Conservation (phyloP, 2,113 vertebrate species). For the Speoplatyrhinus poulsoni region DNA sequence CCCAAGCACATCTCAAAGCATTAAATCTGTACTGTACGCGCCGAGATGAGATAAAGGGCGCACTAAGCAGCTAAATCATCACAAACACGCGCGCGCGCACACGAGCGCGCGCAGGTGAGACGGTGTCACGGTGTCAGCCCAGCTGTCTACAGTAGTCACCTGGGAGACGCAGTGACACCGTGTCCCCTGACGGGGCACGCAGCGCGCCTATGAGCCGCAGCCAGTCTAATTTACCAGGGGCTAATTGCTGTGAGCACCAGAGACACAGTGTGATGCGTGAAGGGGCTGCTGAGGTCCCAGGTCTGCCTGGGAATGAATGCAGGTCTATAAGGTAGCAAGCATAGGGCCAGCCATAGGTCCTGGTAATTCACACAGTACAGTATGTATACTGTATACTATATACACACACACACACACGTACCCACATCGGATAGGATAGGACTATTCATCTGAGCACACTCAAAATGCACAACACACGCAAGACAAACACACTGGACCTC, state of each 20-base stretch:
- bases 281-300: conserved; percentile 24
- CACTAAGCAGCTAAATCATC: conserved; percentile 8
- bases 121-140: conserved; percentile 14
- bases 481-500: too few species aligned
- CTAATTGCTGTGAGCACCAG: conserved; percentile 53
- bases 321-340: conserved; percentile 25
- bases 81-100: not conserved
- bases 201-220: conserved; percentile 45
- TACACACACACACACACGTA: conserved; percentile 2
- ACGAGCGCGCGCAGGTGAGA: not conserved
- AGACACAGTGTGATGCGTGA: conserved; percentile 21
- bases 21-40: conserved; percentile 27
- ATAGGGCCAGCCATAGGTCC: conserved; percentile 14
- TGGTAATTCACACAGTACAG: conserved; percentile 1
- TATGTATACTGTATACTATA: not conserved
- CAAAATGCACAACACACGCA: too few species aligned
- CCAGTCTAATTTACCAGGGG: conserved; percentile 46
- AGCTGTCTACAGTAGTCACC: conserved; percentile 15
- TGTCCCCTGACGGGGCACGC: conserved; percentile 31
- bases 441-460: conserved; percentile 51
- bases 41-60: conserved; percentile 18
- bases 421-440: not conserved
- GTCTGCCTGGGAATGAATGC: conserved; percentile 13
- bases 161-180: conserved; percentile 22
- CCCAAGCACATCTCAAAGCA: conserved; percentile 6